phyloP scores from a whole-genome alignment of 37 sponge, comb jelly and placozoan species.

The Geodia barretti region DNA sequence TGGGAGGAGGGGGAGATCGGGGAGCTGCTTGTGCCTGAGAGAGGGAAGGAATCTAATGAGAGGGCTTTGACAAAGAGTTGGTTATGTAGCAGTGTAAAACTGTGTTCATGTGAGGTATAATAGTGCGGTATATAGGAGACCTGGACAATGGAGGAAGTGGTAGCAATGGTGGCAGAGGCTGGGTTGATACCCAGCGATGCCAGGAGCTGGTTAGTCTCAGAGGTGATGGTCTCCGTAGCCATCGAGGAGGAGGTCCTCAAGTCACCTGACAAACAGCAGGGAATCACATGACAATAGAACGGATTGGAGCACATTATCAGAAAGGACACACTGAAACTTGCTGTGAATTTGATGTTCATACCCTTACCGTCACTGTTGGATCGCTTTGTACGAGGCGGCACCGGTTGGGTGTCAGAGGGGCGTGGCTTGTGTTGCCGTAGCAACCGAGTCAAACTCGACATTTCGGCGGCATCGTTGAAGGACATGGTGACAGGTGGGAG shows the following conservation, averaged over 20 bases:
- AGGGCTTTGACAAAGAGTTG: too few species aligned
- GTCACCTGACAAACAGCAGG: not conserved
- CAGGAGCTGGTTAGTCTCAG: not conserved
- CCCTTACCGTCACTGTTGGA: conserved; percentile 5
- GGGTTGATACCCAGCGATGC: not conserved
- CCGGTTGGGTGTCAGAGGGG: too few species aligned
- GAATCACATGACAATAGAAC: too few species aligned
- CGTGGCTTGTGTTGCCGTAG: conserved; percentile 1
- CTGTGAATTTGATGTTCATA: too few species aligned
- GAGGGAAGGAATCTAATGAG: too few species aligned
- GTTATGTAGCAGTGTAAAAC: too few species aligned
- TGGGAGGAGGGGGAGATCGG: not conserved
- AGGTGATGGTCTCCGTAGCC: not conserved
- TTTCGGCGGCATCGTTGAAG: not conserved
- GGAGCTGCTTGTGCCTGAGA: not conserved
- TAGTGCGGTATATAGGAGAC: not conserved
- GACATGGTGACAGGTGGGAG: not conserved
- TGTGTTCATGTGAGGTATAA: not conserved
- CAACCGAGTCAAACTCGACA: conserved; percentile 3
- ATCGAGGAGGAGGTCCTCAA: too few species aligned
- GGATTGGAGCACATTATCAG: too few species aligned
- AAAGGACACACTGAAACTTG: too few species aligned
- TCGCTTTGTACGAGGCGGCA: not conserved
- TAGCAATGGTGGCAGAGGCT: not conserved
- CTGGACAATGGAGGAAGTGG: not conserved